A percentile compares a stretch with the other conserved stretches of the same genome.
Evolutionary conservation across 2,888 invertebrate species (phyloP).

Genomic region (Leucoma salicis): DNA sequence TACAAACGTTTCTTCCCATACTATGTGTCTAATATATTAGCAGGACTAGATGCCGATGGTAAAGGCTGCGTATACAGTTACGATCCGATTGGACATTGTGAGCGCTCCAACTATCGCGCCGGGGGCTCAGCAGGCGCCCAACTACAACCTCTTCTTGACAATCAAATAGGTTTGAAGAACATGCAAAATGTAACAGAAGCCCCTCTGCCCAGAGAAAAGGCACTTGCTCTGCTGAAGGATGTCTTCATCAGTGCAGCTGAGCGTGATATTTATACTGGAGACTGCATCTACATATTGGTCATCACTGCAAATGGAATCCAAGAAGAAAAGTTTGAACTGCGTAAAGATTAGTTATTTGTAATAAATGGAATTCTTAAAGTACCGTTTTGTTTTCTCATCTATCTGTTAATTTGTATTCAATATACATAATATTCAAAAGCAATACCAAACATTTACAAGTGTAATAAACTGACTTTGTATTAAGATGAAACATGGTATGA

Average conservation of each 20-base stretch:
- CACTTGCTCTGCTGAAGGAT: slow-evolving; percentile 93
- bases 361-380: slow-evolving; percentile 33
- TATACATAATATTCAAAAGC: too few species aligned
- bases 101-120: slow-evolving; percentile 91
- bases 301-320: slow-evolving; percentile 93
- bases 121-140: slow-evolving; percentile 95
- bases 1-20: slow-evolving; percentile 99
- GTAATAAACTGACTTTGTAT: too few species aligned
- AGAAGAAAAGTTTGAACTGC: slow-evolving; percentile 88
- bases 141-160: slow-evolving; percentile 97
- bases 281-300: slow-evolving; percentile 91
- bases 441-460: too few species aligned
- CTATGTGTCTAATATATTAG: slow-evolving; percentile 96
- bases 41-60: slow-evolving; percentile 95
- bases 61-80: slow-evolving; percentile 98
- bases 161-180: slow-evolving; percentile 96
- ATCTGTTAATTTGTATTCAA: too few species aligned
- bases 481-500: too few species aligned
- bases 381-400: neutral
- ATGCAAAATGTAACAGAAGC: slow-evolving; percentile 86
- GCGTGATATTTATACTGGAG: slow-evolving; percentile 98
- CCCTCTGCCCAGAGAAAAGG: slow-evolving; percentile 89
- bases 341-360: slow-evolving; percentile 89
- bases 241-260: slow-evolving; percentile 99
- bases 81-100: slow-evolving; percentile 98